Percentiles rank a stretch among this genome's conserved stretches.
Evolutionary conservation across 2,113 vertebrate genomes (phyloP).

Genomic region (Pipra filicauda): DNA sequence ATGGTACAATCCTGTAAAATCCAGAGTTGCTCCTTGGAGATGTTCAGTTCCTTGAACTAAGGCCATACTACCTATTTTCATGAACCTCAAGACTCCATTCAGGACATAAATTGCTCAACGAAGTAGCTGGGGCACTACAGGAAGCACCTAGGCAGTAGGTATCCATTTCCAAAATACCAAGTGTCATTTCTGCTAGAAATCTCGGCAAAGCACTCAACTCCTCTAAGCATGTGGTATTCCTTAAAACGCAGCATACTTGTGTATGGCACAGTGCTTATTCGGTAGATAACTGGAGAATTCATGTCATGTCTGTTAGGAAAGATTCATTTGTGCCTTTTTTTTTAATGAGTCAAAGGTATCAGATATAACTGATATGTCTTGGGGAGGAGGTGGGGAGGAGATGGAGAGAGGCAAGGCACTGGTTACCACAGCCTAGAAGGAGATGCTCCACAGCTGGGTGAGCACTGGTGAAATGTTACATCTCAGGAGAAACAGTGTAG

Average conservation of each 20-base stretch:
- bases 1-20: neutral
- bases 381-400: neutral
- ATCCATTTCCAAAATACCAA: neutral
- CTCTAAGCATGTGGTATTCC: neutral
- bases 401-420: neutral
- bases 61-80: neutral
- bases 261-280: neutral
- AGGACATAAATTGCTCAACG: neutral
- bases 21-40: neutral
- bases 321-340: neutral
- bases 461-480: neutral
- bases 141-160: neutral
- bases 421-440: neutral
- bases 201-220: neutral
- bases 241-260: neutral
- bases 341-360: neutral
- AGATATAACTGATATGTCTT: neutral
- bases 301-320: neutral
- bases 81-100: rapidly evolving
- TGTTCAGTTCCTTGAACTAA: neutral
- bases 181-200: neutral
- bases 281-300: neutral
- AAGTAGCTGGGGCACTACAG: neutral
- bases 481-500: neutral
- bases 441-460: neutral